Evolutionary conservation across 2,113 vertebrate genomes (phyloP).

Genomic region (Corythaixoides concolor): DNA sequence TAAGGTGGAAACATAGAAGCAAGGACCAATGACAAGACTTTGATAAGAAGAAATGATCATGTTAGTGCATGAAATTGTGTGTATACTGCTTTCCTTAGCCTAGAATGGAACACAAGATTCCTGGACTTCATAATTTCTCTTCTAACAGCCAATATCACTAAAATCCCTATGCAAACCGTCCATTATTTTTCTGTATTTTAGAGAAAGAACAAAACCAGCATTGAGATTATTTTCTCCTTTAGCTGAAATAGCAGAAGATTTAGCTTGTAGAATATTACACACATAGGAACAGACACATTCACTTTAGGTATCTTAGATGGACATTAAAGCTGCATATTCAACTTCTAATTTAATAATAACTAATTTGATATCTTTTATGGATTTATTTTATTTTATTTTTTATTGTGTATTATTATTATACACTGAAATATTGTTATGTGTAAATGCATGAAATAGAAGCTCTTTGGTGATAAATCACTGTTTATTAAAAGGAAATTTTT

Average conservation of each 20-base stretch:
- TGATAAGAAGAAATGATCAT: not conserved
- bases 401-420: not conserved
- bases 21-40: not conserved
- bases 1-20: not conserved
- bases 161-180: not conserved
- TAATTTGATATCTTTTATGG: not conserved
- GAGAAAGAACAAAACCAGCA: not conserved
- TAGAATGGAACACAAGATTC: not conserved
- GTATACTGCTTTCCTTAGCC: not conserved
- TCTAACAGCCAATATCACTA: not conserved
- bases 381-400: no score
- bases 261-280: not conserved
- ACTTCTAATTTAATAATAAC: not conserved
- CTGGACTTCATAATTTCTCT: not conserved
- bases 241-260: not conserved
- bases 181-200: not conserved
- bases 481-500: not conserved
- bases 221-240: not conserved
- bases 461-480: not conserved
- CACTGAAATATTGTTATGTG: not conserved
- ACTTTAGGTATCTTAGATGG: not conserved
- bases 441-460: not conserved
- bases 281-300: not conserved
- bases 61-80: not conserved
- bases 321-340: not conserved